Conservation (phyloP, 2,797 vertebrate genomes). For the Lepilemur septentrionalis region DNA sequence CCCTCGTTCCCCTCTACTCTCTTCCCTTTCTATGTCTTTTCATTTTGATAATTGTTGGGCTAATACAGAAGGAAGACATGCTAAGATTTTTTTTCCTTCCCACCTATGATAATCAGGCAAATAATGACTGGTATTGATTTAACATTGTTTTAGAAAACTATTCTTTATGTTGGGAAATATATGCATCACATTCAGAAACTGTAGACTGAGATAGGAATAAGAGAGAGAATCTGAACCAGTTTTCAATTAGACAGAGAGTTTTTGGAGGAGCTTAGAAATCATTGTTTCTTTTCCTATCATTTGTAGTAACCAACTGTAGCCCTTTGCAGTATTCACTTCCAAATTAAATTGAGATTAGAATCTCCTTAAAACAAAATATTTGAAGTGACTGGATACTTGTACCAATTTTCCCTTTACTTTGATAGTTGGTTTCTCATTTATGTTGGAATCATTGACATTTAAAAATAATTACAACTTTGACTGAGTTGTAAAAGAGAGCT, state of each 20-base stretch:
- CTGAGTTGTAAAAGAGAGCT: too few relatives aligned
- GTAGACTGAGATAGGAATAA: not conserved
- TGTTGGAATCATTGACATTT: constrained; percentile 57
- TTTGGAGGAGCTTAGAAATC: not conserved
- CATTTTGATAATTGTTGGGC: not conserved
- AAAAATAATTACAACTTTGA: constrained; percentile 53
- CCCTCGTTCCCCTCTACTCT: not conserved
- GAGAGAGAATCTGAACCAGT: not conserved
- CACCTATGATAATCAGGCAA: not conserved
- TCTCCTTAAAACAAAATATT: not conserved
- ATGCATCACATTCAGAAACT: not conserved
- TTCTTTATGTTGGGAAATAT: not conserved
- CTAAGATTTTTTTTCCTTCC: not conserved
- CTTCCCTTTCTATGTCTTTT: not conserved
- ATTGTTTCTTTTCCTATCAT: not conserved
- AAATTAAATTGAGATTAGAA: constrained; percentile 11
- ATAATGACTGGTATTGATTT: not conserved
- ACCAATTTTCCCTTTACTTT: not conserved
- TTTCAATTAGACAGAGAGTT: not conserved
- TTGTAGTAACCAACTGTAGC: not conserved
- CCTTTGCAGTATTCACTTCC: not conserved
- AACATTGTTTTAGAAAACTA: not conserved
- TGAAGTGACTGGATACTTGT: not conserved
- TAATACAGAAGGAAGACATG: not conserved
- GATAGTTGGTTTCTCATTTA: constrained; percentile 43